Percentiles rank a stretch among this genome's conserved stretches.
These are phyloP conservation scores for Octopus sinensis DNA, from an alignment of 1,140 invertebrate genomes.

Conservation along the genomic window DNA sequence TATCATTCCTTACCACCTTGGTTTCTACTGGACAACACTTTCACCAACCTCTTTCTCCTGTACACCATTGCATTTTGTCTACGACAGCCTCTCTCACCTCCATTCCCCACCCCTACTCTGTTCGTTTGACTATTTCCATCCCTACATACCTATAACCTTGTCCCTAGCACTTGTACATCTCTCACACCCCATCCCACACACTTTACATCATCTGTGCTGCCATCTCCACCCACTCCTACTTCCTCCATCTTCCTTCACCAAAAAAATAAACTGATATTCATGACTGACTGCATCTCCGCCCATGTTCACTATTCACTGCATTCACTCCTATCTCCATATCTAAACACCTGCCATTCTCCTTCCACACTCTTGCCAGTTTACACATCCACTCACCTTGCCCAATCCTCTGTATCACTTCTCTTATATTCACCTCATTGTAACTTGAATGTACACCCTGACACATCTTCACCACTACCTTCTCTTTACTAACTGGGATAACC, in stretches of 20 bases:
- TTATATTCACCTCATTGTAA: too few species aligned
- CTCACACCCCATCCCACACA: neutral
- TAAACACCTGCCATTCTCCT: too few species aligned
- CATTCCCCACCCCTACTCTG: neutral
- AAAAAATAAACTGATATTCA: neutral
- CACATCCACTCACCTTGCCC: too few species aligned
- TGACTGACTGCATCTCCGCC: too few species aligned
- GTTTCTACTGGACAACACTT: neutral
- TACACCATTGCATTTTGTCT: neutral
- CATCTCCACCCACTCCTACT: neutral
- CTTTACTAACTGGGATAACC: too few species aligned
- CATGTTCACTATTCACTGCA: too few species aligned
- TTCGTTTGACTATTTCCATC: neutral
- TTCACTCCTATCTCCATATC: too few species aligned
- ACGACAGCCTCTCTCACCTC: neutral
- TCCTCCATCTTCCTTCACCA: neutral
- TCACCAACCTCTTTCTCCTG: neutral
- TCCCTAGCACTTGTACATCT: neutral
- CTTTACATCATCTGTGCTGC: neutral
- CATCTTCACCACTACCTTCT: too few species aligned
- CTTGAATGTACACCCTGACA: too few species aligned
- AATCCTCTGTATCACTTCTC: too few species aligned
- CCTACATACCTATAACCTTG: neutral
- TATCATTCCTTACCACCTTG: neutral
- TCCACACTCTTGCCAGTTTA: too few species aligned